Base-by-base conservation (phyloP, 2,113 vertebrate genomes). In the Brevimyrus niger region DNA sequence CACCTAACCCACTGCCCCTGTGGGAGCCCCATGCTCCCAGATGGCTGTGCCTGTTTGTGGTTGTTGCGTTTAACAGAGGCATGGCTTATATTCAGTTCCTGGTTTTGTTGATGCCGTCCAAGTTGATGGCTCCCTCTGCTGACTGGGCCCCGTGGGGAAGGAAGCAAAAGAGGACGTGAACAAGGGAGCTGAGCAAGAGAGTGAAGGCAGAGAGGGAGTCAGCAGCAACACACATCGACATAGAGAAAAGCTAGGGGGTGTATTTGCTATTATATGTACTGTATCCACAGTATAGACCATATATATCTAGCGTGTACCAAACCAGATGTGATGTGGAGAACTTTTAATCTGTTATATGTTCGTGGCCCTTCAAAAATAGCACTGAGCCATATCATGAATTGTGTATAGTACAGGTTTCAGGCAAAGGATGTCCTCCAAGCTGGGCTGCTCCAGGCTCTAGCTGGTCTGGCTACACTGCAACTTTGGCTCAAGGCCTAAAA, bases 41-140 rank as follows among this genome's bases (percentile, higher is more conserved):
- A 93, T 19, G 84, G 91, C 80, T 92, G 93, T 93, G 92, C 94
- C 94, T 93, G 92, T 94, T 93, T 93, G 90, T 89, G 87, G 92
- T 93, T 93, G 94, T 95, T 92, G 91, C 92, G 89, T 93, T 92
- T 93, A 92, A 90, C 89, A 83, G 91, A 65, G 53, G 55, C 83
- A 42, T n/a, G 42, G 69, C 84, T 55, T 69, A 27, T 2, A 85
- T 90, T 86, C 1, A 83, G 76, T 90, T 85, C 84, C 87, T 51
- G 88, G 91, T 84, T 46, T 19, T 15, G 58, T n/a, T n/a, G n/a
- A n/a, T n/a, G n/a, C n/a, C n/a, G n/a, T n/a, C n/a, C n/a, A n/a
- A n/a, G n/a, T n/a, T 91, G 73, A 61, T 61, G 55, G 55, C 55
- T 55, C 88, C 48, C 27, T 50, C 69, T 89, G 88, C 88, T 84